Percentiles rank a stretch among this genome's conserved stretches.
Conservation (phyloP, 2,888 invertebrate genomes). For the Graphium colonna region DNA sequence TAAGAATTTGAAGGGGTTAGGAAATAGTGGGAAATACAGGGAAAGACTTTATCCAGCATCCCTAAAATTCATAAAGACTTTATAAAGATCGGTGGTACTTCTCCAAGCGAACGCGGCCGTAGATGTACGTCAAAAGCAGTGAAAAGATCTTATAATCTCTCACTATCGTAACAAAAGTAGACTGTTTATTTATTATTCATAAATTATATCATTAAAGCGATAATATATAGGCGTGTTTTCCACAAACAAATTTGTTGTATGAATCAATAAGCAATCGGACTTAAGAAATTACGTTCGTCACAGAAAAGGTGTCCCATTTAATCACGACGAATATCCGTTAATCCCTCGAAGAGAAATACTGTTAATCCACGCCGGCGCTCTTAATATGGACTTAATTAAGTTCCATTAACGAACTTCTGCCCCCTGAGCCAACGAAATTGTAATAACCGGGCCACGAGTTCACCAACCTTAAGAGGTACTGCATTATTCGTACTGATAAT, state of each 20-base stretch:
- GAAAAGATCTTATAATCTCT: neutral
- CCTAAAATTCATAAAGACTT: no score
- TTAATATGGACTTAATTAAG: slow-evolving; percentile 72
- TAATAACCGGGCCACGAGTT: slow-evolving; percentile 25
- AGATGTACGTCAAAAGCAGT: no score
- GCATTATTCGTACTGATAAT: slow-evolving; percentile 5
- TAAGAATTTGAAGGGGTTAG: no score
- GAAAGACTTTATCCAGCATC: no score
- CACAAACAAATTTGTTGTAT: neutral
- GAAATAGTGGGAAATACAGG: no score
- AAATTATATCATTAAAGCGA: no score
- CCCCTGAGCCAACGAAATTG: slow-evolving; percentile 32
- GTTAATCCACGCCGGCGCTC: slow-evolving; percentile 64
- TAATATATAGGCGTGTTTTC: no score
- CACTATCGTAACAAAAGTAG: neutral
- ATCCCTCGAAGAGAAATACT: slow-evolving; percentile 65
- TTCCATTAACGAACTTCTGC: slow-evolving; percentile 63
- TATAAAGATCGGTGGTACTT: no score
- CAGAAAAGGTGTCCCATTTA: slow-evolving; percentile 52
- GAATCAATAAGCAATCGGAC: neutral
- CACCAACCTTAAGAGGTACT: neutral
- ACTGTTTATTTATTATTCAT: no score
- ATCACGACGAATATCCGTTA: slow-evolving; percentile 66
- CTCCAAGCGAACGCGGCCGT: no score
- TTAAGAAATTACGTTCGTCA: slow-evolving; percentile 23